Conservation (phyloP, 2,888 invertebrate species). For the Caenorhabditis virilis region DNA sequence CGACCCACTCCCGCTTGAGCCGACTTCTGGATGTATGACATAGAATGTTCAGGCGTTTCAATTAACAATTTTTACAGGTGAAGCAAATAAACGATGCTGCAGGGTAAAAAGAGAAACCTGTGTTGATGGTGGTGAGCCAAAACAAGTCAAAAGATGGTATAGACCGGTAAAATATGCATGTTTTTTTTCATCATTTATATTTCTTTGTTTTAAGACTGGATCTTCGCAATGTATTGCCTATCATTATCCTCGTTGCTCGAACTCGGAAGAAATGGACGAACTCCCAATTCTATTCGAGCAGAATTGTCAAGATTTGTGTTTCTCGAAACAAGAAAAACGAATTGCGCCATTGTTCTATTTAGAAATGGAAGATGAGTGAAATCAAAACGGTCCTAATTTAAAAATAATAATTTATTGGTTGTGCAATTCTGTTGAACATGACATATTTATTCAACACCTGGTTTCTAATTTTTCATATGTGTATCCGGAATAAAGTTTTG, state of each 20-base stretch:
- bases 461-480: too few relatives aligned
- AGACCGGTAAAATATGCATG: conserved; percentile 52
- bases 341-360: conserved; percentile 45
- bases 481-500: too few relatives aligned
- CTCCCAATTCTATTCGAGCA: conserved; percentile 48
- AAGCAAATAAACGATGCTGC: conserved; percentile 46
- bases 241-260: conserved; percentile 49
- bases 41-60: background rate
- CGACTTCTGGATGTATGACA: conserved; percentile 21
- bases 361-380: conserved; percentile 19
- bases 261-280: conserved; percentile 50
- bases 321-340: conserved; percentile 42
- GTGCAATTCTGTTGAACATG: too few relatives aligned
- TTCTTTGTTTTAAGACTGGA: conserved; percentile 44
- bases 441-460: too few relatives aligned
- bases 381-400: background rate
- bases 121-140: conserved; percentile 41
- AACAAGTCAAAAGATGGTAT: conserved; percentile 49
- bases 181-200: too few relatives aligned
- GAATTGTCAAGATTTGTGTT: conserved; percentile 56
- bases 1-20: conserved; percentile 19
- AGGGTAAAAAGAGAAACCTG: conserved; percentile 38
- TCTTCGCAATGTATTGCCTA: conserved; percentile 46
- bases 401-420: conserved; percentile 3
- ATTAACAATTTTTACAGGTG: conserved; percentile 25